phyloP scores from a whole-genome alignment of 2,113 vertebrate genomes.

The Microtus ochrogaster region DNA sequence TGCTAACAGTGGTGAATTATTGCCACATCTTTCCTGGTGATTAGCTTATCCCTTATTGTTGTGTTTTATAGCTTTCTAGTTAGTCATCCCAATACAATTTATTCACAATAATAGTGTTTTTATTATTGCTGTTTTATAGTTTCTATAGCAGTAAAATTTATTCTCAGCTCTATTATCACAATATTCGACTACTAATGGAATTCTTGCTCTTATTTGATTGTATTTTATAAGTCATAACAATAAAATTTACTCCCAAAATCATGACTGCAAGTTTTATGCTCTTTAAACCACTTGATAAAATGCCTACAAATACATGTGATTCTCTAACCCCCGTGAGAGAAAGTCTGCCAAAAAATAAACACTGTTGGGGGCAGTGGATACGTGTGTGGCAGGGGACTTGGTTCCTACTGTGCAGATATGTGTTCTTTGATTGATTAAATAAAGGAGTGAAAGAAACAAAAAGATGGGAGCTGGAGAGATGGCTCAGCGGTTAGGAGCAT shows the following conservation, averaged over 20 bases:
- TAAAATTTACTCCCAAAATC: slow-evolving; percentile 81
- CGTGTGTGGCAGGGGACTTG: background rate
- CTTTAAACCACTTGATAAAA: slow-evolving; percentile 74
- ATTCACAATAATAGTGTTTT: slow-evolving; percentile 76
- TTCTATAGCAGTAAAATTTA: slow-evolving; percentile 78
- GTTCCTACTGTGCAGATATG: background rate
- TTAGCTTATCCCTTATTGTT: slow-evolving; percentile 76
- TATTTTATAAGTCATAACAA: slow-evolving; percentile 76
- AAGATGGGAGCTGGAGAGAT: background rate
- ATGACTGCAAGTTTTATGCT: slow-evolving; percentile 75
- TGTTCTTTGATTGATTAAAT: slow-evolving; percentile 40
- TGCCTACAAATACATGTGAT: slow-evolving; percentile 65
- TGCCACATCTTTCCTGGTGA: slow-evolving; percentile 70
- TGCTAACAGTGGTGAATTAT: slow-evolving; percentile 79
- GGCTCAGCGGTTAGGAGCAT: too few species aligned
- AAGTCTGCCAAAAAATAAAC: slow-evolving; percentile 57
- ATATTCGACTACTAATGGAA: slow-evolving; percentile 79
- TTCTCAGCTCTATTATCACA: slow-evolving; percentile 74
- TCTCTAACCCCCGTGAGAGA: slow-evolving; percentile 47
- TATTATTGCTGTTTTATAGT: slow-evolving; percentile 79
- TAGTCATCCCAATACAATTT: slow-evolving; percentile 74
- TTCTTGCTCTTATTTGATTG: slow-evolving; percentile 79
- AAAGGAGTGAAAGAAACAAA: slow-evolving; percentile 39
- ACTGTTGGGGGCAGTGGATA: background rate
- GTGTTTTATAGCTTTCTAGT: slow-evolving; percentile 79